phyloP scores from a whole-genome alignment of 2,888 invertebrate species.

The Aphodius sticticus region DNA sequence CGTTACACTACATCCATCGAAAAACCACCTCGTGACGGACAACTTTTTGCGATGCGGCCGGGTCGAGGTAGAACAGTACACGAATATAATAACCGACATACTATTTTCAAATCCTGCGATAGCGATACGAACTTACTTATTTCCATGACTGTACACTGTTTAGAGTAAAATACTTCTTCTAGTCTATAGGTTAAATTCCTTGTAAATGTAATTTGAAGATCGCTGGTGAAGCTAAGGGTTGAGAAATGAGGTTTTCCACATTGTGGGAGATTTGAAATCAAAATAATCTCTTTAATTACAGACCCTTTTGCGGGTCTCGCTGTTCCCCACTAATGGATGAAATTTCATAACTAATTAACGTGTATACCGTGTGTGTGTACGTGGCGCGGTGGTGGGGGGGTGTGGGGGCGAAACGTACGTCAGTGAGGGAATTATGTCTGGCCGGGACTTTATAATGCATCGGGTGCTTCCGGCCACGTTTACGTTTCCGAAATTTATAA shows the following conservation, averaged over 20 bases:
- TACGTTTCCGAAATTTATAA: background rate
- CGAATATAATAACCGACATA: too few relatives aligned
- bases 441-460: background rate
- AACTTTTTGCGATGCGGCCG: too few relatives aligned
- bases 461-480: background rate
- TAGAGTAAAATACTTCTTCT: too few relatives aligned
- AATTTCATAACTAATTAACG: conserved; percentile 26
- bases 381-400: background rate
- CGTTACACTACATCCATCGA: too few relatives aligned
- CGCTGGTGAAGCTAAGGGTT: background rate
- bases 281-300: conserved; percentile 25
- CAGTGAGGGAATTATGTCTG: background rate
- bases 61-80: too few relatives aligned
- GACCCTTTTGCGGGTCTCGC: background rate
- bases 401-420: background rate
- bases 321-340: conserved; percentile 18
- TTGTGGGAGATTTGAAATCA: conserved; percentile 16
- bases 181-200: background rate
- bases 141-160: too few relatives aligned
- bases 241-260: conserved; percentile 15
- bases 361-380: background rate
- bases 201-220: background rate
- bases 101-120: too few relatives aligned
- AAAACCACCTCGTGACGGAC: too few relatives aligned
- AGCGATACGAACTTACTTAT: too few relatives aligned